Evolutionary conservation across 2,113 vertebrate species (phyloP), one percentile per base, ranked within the genome.

Genomic region (Brachirus orientalis): DNA sequence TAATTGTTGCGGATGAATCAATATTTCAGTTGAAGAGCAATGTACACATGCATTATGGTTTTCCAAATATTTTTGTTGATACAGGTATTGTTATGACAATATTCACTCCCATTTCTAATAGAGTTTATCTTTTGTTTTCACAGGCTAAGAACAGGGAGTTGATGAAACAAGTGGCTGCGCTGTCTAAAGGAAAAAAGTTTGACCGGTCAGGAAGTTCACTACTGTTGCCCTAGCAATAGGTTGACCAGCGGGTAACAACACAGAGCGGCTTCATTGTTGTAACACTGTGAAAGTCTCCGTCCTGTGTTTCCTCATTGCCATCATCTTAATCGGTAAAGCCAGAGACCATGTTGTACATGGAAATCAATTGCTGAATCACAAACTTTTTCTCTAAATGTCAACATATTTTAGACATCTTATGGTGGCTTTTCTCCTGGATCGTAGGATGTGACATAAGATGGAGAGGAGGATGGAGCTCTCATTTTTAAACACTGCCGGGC

Each of bases 181-280:
- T 99, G 75, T 99, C 98, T 6, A 99, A 99, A 92, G 98, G 98
- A 82, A 99, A 99, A 93, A 99, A 99, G 87, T 97, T 99, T 86
- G 98, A 99, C 87, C 96, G 95, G 89, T 95, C 95, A 75, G 97
- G 96, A 80, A 95, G 94, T 63, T 93, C 96, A 17, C 91, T 99
- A 69, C 94, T 96, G 52, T 95, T 97, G 86, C 96, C 96, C 82
- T 98, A 94, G 96, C 86, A 84, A 90, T 70, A 75, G 80, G 77
- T 75, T 18, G 0, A 9, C 64, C 62, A 60, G 36, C 9, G 71
- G 72, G 63, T 77, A 61, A 69, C 67, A 41, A 74, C 84, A 79
- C 72, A 72, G 77, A 85, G 76, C 44, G 75, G 56, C 75, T 85
- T 84, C 69, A 73, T 86, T 71, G 79, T 77, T 75, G 69, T 90